These are phyloP conservation scores for Lepidurus packardi DNA, from an alignment of 1,140 invertebrate species.

Conservation along the genomic window DNA sequence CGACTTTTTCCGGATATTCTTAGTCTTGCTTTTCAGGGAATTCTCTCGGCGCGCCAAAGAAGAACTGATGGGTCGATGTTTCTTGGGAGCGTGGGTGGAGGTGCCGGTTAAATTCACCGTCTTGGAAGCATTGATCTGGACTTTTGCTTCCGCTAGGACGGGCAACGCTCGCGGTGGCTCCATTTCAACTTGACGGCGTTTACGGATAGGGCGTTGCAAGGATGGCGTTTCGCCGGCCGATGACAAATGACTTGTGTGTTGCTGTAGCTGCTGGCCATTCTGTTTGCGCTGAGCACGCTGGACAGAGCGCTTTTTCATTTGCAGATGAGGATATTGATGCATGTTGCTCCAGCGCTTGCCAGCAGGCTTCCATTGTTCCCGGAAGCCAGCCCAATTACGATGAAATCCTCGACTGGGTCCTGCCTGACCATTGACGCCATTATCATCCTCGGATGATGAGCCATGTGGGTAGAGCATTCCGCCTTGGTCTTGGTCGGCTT, in stretches of 20 bases:
- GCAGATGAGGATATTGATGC: background rate
- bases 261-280: background rate
- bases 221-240: background rate
- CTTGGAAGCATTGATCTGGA: conserved; percentile 2
- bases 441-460: background rate
- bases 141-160: background rate
- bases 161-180: conserved; percentile 1
- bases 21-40: background rate
- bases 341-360: background rate
- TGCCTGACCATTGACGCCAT: background rate
- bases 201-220: background rate
- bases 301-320: background rate
- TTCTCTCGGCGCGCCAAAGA: background rate
- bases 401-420: background rate
- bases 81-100: conserved; percentile 1
- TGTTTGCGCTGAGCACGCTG: background rate
- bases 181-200: background rate
- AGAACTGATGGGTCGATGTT: background rate
- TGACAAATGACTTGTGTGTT: background rate
- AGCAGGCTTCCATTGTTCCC: background rate
- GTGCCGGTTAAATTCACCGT: background rate
- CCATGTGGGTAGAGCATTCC: background rate
- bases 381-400: background rate
- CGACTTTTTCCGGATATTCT: conserved; percentile 31
- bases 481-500: background rate